These are phyloP conservation scores for Paramisgurnus dabryanus DNA, from an alignment of 2,113 vertebrate species.

Conservation along the genomic window DNA sequence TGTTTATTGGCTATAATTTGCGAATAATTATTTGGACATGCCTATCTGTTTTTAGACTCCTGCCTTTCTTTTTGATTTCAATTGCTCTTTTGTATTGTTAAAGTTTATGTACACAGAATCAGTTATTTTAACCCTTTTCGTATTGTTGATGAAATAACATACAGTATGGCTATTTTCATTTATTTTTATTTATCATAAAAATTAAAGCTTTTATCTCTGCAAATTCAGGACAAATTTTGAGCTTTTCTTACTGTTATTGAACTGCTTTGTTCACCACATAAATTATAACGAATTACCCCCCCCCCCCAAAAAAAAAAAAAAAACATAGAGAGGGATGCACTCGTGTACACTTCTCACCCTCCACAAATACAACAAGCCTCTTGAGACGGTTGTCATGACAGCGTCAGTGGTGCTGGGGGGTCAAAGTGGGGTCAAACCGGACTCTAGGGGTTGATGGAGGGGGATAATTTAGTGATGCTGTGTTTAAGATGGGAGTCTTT, in stretches of 20 bases:
- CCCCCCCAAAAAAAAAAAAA: no score
- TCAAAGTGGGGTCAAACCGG: conserved; percentile 51
- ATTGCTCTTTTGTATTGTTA: not conserved
- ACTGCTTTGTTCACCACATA: conserved; percentile 38
- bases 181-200: not conserved
- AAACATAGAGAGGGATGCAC: conserved; percentile 19
- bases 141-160: not conserved
- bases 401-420: conserved; percentile 40
- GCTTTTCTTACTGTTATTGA: conserved; percentile 21
- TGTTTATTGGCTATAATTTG: conserved; percentile 2
- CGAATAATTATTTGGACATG: no score
- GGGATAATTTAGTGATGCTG: conserved; percentile 51
- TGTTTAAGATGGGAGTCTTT: conserved; percentile 20
- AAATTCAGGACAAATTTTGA: conserved; percentile 10
- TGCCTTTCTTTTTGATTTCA: not conserved
- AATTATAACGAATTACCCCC: conserved; percentile 39
- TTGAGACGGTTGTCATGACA: conserved; percentile 58
- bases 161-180: conserved; percentile 12
- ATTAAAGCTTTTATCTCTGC: conserved; percentile 11
- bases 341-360: conserved; percentile 38
- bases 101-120: conserved; percentile 1
- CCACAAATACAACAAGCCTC: conserved; percentile 55
- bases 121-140: not conserved
- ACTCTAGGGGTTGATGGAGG: conserved; percentile 45
- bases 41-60: not conserved